Base-by-base conservation (phyloP, 2,888 invertebrate genomes). In the Stenchaetothrips biformis region DNA sequence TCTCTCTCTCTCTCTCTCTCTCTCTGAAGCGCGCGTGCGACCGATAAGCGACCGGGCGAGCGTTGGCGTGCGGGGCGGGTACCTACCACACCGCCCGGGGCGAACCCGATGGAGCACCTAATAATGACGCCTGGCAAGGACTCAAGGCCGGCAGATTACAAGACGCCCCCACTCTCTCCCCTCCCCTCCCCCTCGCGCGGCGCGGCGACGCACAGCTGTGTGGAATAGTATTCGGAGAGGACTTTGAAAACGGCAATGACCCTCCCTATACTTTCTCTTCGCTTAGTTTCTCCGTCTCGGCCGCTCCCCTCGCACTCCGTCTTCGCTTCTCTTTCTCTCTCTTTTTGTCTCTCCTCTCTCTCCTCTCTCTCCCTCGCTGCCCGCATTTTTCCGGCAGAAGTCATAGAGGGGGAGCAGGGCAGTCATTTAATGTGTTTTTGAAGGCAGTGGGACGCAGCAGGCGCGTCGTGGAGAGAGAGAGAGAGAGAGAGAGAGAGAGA, bases 171-270 rank as follows among this genome's bases (percentile, higher is more conserved):
- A 11, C 49, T 9, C 67, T 11, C 25, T n/a, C 25, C 67, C 7
- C 25, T 11, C 67, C 16, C 53, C 2, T 9, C 49, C 53, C 53
- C 53, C 53, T 37, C 37, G 37, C 37, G 37, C 2, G 37, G 37
- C 37, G 37, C 37, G 37, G 37, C 37, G 37, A 53, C 67, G 21
- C 25, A 74, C 67, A 74, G 67, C 67, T 74, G 67, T 74, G 67
- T 25, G 25, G 25, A 74, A 74, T 74, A 74, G 67, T 74, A 74
- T 74, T 74, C 67, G 67, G 67, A 74, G 67, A 74, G 67, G 67
- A 74, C 67, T 74, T 74, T 74, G 67, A 74, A 74, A 74, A 74
- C 25, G 67, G 67, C 67, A 74, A 74, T 74, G 67, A 74, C 67
- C 67, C 21, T 74, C 67, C 25, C 21, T 74, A 21, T 11, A 74